phyloP scores from a whole-genome alignment of 2,797 vertebrate genomes.

The Dipus sagitta region DNA sequence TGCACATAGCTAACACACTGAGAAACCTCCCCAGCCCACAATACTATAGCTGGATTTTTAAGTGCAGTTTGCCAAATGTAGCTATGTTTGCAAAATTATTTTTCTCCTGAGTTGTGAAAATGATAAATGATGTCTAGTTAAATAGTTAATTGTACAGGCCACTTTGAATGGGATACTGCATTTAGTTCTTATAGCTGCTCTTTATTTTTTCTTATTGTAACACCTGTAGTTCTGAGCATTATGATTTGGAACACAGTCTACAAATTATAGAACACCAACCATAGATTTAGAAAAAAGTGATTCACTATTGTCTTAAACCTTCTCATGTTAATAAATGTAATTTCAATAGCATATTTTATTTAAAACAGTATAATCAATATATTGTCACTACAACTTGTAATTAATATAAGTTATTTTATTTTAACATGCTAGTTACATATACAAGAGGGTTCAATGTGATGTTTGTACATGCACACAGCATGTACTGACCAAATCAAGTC shows the following conservation, averaged over 20 bases:
- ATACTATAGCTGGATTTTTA: constrained; percentile 45
- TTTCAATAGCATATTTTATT: neutral
- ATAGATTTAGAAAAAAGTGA: neutral
- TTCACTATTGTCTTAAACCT: neutral
- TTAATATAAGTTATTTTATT: neutral
- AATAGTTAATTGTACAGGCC: constrained; percentile 35
- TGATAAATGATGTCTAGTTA: constrained; percentile 34
- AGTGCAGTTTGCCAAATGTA: constrained; percentile 6
- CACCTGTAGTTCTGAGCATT: neutral
- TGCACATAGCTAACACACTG: no score
- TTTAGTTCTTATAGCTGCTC: neutral
- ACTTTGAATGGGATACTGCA: constrained; percentile 11
- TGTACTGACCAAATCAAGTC: neutral
- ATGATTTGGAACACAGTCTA: neutral
- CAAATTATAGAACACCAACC: neutral
- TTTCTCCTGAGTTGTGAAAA: constrained; percentile 45
- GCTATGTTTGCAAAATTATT: neutral
- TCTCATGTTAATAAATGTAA: neutral
- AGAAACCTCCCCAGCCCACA: no score
- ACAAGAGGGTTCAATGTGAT: neutral
- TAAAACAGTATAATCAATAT: neutral
- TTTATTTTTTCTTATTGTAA: constrained; percentile 27
- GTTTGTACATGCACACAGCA: no score
- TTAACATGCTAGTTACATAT: neutral
- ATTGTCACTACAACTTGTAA: neutral